A percentile compares a stretch with the other conserved stretches of the same genome.
phyloP scores from a whole-genome alignment of 1,140 invertebrate genomes.

The Pollicipes pollicipes region DNA sequence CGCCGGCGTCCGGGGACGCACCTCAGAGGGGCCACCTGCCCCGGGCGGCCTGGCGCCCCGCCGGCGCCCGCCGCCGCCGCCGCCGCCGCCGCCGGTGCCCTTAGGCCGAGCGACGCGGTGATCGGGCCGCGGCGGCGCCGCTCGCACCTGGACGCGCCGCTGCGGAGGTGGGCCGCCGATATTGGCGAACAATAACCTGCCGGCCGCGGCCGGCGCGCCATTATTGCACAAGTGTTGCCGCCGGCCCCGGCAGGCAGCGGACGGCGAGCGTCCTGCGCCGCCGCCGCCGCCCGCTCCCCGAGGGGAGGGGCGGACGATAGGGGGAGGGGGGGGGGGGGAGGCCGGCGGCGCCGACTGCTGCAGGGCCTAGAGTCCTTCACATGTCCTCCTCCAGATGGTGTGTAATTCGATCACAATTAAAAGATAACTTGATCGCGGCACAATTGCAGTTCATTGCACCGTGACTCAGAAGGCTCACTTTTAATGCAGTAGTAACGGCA shows the following conservation, averaged over 20 bases:
- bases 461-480: neutral
- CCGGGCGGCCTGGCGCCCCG: too few relatives aligned
- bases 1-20: too few relatives aligned
- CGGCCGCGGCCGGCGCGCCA: neutral
- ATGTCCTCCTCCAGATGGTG: neutral
- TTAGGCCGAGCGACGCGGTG: too few relatives aligned
- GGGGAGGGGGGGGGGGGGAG: neutral
- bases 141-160: constrained; percentile 22
- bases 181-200: constrained; percentile 11
- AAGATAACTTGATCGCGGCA: constrained; percentile 5
- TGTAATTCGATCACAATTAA: constrained; percentile 5
- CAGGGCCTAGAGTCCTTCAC: neutral
- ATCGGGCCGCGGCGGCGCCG: too few relatives aligned
- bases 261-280: too few relatives aligned
- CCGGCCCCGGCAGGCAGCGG: constrained; percentile 5
- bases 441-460: neutral
- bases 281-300: too few relatives aligned
- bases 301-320: neutral
- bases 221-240: constrained; percentile 7
- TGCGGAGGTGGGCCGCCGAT: constrained; percentile 18
- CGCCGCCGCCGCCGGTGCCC: too few relatives aligned
- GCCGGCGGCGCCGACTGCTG: constrained; percentile 12
- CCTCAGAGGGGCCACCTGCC: neutral
- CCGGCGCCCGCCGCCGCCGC: too few relatives aligned
- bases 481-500: neutral